These are phyloP conservation scores for Spheniscus mendiculus DNA, from an alignment of 2,113 vertebrate genomes.

Conservation along the genomic window DNA sequence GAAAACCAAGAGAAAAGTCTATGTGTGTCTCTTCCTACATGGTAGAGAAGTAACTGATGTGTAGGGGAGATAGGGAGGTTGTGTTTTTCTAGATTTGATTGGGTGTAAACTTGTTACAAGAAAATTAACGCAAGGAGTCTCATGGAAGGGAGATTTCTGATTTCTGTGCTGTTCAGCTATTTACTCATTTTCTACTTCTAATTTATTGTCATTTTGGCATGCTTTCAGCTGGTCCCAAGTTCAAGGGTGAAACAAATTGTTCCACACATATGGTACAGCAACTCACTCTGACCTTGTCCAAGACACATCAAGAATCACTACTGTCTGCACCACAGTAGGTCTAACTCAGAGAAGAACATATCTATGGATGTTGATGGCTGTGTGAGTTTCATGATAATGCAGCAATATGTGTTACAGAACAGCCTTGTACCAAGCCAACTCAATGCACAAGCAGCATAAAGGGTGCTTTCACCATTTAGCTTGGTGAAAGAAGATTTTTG, in stretches of 20 bases:
- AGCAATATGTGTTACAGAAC: background rate
- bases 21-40: background rate
- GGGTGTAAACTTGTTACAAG: background rate
- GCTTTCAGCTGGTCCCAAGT: background rate
- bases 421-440: background rate
- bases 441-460: background rate
- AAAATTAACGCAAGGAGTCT: background rate
- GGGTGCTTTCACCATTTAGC: background rate
- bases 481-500: background rate
- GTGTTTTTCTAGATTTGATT: background rate
- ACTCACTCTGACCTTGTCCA: background rate
- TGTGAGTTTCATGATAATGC: background rate
- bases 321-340: background rate
- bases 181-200: background rate
- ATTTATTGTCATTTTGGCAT: background rate
- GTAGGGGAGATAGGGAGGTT: background rate
- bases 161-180: rapidly evolving
- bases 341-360: background rate
- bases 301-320: too few relatives aligned
- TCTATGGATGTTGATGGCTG: rapidly evolving
- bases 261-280: too few relatives aligned
- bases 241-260: background rate
- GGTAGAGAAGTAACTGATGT: background rate
- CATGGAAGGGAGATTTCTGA: background rate
- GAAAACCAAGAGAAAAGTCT: background rate